These are phyloP conservation scores for Proteles cristata DNA, from an alignment of 2,113 vertebrate genomes.

Conservation along the genomic window DNA sequence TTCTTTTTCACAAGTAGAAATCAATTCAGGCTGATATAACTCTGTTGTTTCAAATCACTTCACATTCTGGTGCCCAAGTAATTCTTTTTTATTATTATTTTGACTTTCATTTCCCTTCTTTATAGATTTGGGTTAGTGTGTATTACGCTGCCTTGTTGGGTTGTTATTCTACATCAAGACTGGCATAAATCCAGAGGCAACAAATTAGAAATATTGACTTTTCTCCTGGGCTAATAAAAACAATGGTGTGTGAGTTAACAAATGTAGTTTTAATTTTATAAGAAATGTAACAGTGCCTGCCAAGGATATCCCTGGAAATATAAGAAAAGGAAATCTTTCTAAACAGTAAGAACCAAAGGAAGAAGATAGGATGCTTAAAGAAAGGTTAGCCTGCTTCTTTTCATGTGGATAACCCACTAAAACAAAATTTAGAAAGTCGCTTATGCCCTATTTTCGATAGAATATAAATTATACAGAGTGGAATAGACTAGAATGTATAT, in stretches of 20 bases:
- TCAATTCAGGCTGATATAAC: neutral
- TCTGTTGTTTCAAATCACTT: neutral
- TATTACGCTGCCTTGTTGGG: constrained; percentile 10
- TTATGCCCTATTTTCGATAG: neutral
- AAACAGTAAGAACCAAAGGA: neutral
- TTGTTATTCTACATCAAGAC: constrained; percentile 42
- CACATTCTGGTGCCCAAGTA: neutral
- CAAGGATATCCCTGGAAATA: neutral
- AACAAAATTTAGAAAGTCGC: constrained; percentile 57
- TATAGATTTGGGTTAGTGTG: constrained; percentile 24
- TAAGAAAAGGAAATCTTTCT: constrained; percentile 29
- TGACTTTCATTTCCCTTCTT: constrained; percentile 45
- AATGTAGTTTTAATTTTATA: constrained; percentile 74
- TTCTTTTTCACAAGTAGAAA: neutral
- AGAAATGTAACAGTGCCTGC: neutral
- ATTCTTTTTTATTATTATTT: constrained; percentile 20
- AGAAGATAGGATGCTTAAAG: neutral
- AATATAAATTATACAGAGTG: neutral
- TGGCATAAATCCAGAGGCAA: constrained; percentile 65
- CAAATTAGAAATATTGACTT: constrained; percentile 73
- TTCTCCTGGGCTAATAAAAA: constrained; percentile 65
- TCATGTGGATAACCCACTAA: neutral
- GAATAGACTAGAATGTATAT: neutral
- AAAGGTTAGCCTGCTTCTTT: constrained; percentile 15
- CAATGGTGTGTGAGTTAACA: constrained; percentile 54